Evolutionary conservation across 2,113 vertebrate species (phyloP).

Genomic region (Ameiurus melas): DNA sequence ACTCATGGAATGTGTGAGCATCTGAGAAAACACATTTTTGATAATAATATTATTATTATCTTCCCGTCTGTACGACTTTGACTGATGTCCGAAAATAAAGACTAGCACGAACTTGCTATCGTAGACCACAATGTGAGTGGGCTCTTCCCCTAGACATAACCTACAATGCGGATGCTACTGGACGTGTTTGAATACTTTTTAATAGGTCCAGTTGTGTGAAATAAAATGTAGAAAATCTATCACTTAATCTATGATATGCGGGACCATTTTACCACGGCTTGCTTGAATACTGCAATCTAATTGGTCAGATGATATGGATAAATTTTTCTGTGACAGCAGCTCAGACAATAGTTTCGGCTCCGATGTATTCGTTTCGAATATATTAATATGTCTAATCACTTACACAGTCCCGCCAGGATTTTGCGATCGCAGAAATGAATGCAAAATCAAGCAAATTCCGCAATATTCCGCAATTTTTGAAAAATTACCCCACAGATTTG

Average conservation of each 20-base stretch:
- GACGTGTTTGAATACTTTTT: background rate
- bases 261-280: background rate
- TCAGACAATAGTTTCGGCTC: background rate
- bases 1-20: background rate
- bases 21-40: background rate
- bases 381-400: background rate
- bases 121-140: background rate
- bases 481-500: too few species aligned
- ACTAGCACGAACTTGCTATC: background rate
- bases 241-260: background rate
- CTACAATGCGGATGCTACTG: background rate
- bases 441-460: too few species aligned
- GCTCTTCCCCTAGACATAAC: background rate
- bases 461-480: too few species aligned
- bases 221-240: background rate
- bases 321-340: background rate
- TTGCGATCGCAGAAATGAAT: too few species aligned
- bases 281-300: background rate
- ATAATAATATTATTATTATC: background rate
- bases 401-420: background rate
- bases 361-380: background rate
- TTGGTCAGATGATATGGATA: background rate
- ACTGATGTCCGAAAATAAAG: background rate
- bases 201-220: background rate
- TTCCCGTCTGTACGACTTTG: background rate